Percentiles rank a stretch among this genome's conserved stretches.
phyloP scores from a whole-genome alignment of 1,140 invertebrate genomes.

The Meteorus sp. region DNA sequence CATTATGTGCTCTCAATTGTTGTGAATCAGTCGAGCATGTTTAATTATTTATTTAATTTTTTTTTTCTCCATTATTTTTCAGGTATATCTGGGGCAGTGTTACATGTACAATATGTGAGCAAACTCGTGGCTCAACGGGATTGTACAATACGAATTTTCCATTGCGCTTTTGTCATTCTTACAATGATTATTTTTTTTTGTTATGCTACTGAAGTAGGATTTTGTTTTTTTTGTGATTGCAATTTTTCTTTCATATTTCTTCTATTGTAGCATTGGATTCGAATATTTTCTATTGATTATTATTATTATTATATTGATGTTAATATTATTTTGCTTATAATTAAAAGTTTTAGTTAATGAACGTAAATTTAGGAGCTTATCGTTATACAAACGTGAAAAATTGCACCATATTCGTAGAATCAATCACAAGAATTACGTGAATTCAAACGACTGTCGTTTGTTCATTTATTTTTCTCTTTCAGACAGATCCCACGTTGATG shows the following conservation, averaged over 20 bases:
- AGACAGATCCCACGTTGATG: neutral
- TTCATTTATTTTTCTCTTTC: slow-evolving; percentile 14
- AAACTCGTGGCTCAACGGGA: too few relatives aligned
- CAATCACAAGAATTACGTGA: slow-evolving; percentile 10
- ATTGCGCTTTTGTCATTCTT: neutral
- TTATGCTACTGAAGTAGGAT: slow-evolving; percentile 4
- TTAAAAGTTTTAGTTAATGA: slow-evolving; percentile 10
- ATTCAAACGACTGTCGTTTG: slow-evolving; percentile 20
- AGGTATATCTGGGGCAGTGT: slow-evolving; percentile 37
- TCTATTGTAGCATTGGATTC: too few relatives aligned
- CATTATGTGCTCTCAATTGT: slow-evolving; percentile 1
- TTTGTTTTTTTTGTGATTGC: slow-evolving; percentile 9
- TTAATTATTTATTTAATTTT: slow-evolving; percentile 13
- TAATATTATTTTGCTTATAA: neutral
- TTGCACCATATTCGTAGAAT: slow-evolving; percentile 15
- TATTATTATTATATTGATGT: neutral
- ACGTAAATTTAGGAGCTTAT: slow-evolving; percentile 25
- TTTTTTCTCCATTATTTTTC: slow-evolving; percentile 19
- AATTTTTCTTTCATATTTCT: too few relatives aligned
- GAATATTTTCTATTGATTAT: too few relatives aligned
- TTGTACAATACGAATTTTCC: too few relatives aligned
- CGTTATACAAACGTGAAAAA: slow-evolving; percentile 33
- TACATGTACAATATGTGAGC: slow-evolving; percentile 41
- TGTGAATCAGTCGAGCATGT: slow-evolving; percentile 2
- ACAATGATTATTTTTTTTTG: slow-evolving; percentile 6